Evolutionary conservation across 2,797 vertebrate genomes (phyloP).

Genomic region (Oophaga sylvatica): DNA sequence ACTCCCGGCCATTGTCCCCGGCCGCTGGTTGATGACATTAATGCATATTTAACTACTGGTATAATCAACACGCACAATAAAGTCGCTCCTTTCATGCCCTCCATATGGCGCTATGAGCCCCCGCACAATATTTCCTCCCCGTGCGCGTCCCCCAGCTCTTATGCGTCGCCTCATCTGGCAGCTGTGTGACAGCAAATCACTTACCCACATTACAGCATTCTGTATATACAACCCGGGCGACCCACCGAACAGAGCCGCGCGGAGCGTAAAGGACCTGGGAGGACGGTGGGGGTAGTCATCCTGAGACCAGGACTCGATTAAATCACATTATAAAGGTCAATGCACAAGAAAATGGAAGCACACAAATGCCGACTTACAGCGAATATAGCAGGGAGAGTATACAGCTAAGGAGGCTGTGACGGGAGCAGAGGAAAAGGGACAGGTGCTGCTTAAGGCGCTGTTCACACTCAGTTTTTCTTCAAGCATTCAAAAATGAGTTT

Average conservation of each 20-base stretch:
- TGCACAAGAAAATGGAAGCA: background rate
- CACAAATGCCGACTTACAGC: background rate
- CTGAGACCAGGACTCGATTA: slow-evolving; percentile 11
- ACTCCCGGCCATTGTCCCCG: slow-evolving; percentile 2
- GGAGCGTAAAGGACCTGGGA: background rate
- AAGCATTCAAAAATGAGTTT: too few species aligned
- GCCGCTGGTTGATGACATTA: background rate
- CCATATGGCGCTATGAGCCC: slow-evolving; percentile 47
- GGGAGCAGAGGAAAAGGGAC: background rate
- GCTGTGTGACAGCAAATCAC: slow-evolving; percentile 17
- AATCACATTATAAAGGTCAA: slow-evolving; percentile 43
- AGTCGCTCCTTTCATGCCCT: slow-evolving; percentile 27
- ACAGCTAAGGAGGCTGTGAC: background rate
- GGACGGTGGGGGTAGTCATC: slow-evolving; percentile 19
- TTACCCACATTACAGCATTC: background rate
- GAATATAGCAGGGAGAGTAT: background rate
- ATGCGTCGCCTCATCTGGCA: slow-evolving; percentile 28
- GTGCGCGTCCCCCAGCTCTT: background rate
- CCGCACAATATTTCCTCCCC: background rate
- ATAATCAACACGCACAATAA: slow-evolving; percentile 44
- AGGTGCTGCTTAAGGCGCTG: too few species aligned
- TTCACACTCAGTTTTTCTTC: too few species aligned
- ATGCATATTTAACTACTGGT: slow-evolving; percentile 56
- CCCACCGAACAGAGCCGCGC: background rate
- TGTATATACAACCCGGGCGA: background rate